Conservation (phyloP, 2,888 invertebrate genomes). For the Belgica antarctica region DNA sequence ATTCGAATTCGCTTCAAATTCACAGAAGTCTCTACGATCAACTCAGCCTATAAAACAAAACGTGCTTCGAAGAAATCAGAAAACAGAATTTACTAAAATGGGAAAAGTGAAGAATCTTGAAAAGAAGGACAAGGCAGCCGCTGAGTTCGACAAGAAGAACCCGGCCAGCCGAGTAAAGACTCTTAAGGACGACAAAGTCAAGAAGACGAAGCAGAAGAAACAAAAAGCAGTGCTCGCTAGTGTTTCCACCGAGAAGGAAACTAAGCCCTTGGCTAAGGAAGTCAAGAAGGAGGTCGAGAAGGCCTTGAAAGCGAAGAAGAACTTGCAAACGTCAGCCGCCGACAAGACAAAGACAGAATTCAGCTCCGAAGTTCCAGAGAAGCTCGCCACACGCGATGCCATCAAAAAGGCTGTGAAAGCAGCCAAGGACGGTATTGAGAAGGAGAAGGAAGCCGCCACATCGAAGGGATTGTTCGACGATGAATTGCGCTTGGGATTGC, state of each 20-base stretch:
- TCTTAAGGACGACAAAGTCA: conserved; percentile 15
- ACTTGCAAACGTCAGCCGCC: neutral
- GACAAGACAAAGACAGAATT: neutral
- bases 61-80: neutral
- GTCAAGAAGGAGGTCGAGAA: conserved; percentile 22
- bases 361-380: neutral
- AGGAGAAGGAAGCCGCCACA: neutral
- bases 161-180: conserved; percentile 32
- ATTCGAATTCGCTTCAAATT: neutral
- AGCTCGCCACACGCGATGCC: neutral
- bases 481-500: conserved; percentile 22
- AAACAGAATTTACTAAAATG: conserved; percentile 11
- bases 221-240: neutral
- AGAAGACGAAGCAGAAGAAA: conserved; percentile 7
- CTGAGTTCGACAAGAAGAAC: conserved; percentile 35
- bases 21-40: neutral
- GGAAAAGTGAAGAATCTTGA: conserved; percentile 42
- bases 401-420: conserved; percentile 27
- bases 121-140: conserved; percentile 25
- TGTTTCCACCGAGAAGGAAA: neutral
- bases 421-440: conserved; percentile 13
- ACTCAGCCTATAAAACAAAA: conserved; percentile 14
- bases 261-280: conserved; percentile 16
- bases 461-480: conserved; percentile 35
- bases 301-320: conserved; percentile 9